These are phyloP conservation scores for Podotricha telesiphe DNA, from an alignment of 2,888 invertebrate species.

Conservation along the genomic window DNA sequence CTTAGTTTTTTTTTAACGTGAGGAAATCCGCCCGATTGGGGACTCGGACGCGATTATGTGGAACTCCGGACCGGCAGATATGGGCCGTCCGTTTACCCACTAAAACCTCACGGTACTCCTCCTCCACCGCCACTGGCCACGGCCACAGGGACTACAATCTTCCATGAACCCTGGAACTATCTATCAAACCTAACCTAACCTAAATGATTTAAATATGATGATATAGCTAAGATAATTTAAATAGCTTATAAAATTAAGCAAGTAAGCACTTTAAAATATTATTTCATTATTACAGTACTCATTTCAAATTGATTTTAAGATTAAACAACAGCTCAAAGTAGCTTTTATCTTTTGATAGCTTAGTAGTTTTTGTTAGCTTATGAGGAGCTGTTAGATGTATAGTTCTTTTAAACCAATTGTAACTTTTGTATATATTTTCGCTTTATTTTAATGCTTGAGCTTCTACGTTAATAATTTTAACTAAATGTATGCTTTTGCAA, in stretches of 20 bases:
- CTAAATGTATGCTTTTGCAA: neutral
- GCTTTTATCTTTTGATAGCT: constrained; percentile 13
- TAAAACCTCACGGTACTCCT: too few species aligned
- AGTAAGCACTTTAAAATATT: constrained; percentile 3
- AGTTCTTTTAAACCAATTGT: neutral
- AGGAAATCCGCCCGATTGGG: too few species aligned
- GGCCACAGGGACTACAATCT: too few species aligned
- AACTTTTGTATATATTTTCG: neutral
- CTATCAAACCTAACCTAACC: too few species aligned
- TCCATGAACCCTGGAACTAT: too few species aligned
- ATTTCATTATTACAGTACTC: constrained; percentile 11
- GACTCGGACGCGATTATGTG: too few species aligned
- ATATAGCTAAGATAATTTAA: neutral
- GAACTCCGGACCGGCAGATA: too few species aligned
- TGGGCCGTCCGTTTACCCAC: too few species aligned
- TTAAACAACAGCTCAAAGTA: constrained; percentile 16
- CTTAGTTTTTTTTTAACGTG: too few species aligned
- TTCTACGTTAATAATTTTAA: neutral
- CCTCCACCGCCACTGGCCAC: too few species aligned
- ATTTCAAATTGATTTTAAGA: constrained; percentile 12
- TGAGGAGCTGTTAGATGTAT: constrained; percentile 7
- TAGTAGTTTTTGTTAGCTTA: constrained; percentile 11
- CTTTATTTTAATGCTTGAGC: neutral
- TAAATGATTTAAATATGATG: too few species aligned
- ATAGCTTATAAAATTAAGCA: too few species aligned